Base-by-base conservation (phyloP, 92 coral and sea anemone species). In the Porites rus region DNA sequence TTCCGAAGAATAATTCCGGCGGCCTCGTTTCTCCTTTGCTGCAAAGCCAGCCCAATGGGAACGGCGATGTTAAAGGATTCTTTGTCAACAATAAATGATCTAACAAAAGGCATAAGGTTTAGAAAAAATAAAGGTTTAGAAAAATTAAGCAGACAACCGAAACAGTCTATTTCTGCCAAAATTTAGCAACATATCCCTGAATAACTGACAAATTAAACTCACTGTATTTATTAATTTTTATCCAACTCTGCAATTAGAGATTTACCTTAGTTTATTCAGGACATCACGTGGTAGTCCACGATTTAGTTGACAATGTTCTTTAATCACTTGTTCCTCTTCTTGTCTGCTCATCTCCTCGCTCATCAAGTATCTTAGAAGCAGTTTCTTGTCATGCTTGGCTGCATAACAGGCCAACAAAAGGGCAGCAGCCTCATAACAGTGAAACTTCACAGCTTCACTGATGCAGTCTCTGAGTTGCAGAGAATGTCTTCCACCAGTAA, bases 341-440 rank as follows among this genome's bases (percentile, higher is more conserved):
- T 84, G 84, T 76, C 84, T 77, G 52, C 64, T 85, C 69, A 84
- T 78, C 13, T 78, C 85, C 11, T 79, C 77, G 19, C 81, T 89
- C 77, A 97, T 46, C 79, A 97, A 72, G 68, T 88, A 92, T 72
- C 87, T 92, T 63, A 97, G 79, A 84, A 95, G 72, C 77, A 80
- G 77, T 38, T 76, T 80, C 19, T 90, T 69, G 59, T 86, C 94
- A 9, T 86, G 74, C 59, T 93, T 84, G 17, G 99, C 94, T 0
- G 95, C 98, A 92, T 88, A 95, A 25, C 98, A 97, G 22, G 94
- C 77, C 65, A 97, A 80, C 70, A 97, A 76, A 86, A 97, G 90
- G 53, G 98, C 93, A 7, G 94, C 82, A 50, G 95, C 95, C 76
- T 91, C 84, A 65, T 79, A 87, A 79, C 75, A 92, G 53, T 88